Base-by-base conservation (phyloP, 1,140 invertebrate species). In the Drosophila simulans region DNA sequence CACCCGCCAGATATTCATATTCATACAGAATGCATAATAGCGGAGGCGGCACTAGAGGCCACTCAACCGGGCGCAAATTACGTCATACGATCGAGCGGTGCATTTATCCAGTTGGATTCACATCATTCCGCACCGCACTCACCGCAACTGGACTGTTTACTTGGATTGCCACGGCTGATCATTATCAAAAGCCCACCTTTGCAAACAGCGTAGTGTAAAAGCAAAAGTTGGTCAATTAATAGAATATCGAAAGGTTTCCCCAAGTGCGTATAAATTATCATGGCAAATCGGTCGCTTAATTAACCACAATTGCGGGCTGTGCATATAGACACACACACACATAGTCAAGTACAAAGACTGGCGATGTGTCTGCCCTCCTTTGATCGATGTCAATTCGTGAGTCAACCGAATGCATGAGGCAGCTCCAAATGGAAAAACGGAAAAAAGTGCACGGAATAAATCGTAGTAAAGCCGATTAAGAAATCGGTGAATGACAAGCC, bases 361-460 rank as follows among this genome's bases (percentile, higher is more conserved):
- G 37, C 48, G 56, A 49, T 72, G 34, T 55, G 46, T 65, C 60
- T 74, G 77, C 62, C 66, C 79, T 73, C 70, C 37, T 58, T 77
- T 85, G 77, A 85, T 74, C 81, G 82, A 85, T 65, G 83, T 88
- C 83, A 88, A 88, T 88, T 84, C 55, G 66, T 83, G 79, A 85
- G 57, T 86, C 74, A 86, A 64, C 54, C 58, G 12, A 39, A 74
- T 55, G 11, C 34, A 59, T 40, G 39, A 31, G 52, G 60, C 45
- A 53, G 2, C 20, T 3, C 20, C 34, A 31, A 58, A 48, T 22
- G 27, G 10, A 25, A 39, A 49, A 34, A 39, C 15, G 52, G 13
- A 37, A 15, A 31, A 31, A 49, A 80, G 48, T 55, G 52, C 49
- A 63, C 60, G 65, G 68, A 46, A 60, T 54, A 54, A 72, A 42